A percentile compares a stretch with the other conserved stretches of the same genome.
These are phyloP conservation scores for Phrynocephalus forsythii DNA, from an alignment of 2,797 vertebrate species.

Conservation along the genomic window DNA sequence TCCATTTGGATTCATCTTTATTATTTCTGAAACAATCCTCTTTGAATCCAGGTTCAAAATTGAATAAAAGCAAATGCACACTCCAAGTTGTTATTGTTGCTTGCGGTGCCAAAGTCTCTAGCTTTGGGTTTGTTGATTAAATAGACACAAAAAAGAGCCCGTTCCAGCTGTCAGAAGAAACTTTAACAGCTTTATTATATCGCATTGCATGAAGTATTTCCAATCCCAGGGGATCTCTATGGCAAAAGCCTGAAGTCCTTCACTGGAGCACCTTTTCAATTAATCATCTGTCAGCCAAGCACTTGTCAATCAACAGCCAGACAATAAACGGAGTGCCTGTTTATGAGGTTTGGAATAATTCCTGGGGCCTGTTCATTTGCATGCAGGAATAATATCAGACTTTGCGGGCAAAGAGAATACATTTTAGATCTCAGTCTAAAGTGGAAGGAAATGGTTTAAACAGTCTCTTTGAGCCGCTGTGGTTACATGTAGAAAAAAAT, in stretches of 20 bases:
- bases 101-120: background rate
- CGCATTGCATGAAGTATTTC: slow-evolving; percentile 9
- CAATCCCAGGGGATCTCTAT: background rate
- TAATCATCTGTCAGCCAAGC: slow-evolving; percentile 18
- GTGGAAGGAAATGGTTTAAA: background rate
- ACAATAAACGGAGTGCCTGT: background rate
- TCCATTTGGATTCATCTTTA: background rate
- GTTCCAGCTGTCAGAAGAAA: slow-evolving; percentile 6
- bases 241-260: background rate
- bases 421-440: background rate
- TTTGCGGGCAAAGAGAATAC: background rate
- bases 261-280: slow-evolving; percentile 14
- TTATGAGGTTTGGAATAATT: background rate
- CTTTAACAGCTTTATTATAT: slow-evolving; percentile 24
- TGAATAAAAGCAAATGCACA: background rate
- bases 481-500: background rate
- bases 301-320: slow-evolving; percentile 22
- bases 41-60: background rate
- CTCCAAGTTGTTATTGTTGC: background rate
- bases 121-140: background rate
- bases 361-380: background rate
- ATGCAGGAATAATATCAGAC: background rate
- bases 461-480: background rate
- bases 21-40: background rate
- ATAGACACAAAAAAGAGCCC: background rate